Conservation (phyloP, 2,888 invertebrate genomes). For the Cephus pygmeus region DNA sequence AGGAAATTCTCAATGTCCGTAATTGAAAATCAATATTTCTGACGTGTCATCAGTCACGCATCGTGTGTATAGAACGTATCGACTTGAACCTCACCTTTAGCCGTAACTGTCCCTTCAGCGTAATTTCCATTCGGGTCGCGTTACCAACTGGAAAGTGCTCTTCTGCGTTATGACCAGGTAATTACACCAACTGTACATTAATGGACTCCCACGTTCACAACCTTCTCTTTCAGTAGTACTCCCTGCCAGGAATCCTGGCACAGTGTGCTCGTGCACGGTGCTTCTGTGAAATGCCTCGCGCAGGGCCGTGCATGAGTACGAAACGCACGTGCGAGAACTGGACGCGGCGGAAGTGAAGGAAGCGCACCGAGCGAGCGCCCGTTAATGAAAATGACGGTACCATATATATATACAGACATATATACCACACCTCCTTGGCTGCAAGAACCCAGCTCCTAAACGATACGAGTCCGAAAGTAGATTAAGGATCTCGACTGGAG, state of each 20-base stretch:
- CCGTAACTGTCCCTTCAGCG: not conserved
- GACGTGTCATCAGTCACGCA: not conserved
- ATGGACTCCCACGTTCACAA: slow-evolving; percentile 5
- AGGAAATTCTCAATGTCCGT: not conserved
- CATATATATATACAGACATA: not conserved
- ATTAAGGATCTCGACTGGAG: not conserved
- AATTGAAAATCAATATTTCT: not conserved
- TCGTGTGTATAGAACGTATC: not conserved
- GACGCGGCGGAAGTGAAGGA: not conserved
- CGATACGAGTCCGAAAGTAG: not conserved
- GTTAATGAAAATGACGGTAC: not conserved
- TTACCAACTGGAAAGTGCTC: slow-evolving; percentile 42
- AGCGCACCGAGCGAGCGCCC: not conserved
- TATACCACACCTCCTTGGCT: not conserved
- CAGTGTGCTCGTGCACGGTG: not conserved
- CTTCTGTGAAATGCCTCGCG: not conserved
- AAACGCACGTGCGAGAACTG: not conserved
- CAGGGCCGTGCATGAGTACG: not conserved
- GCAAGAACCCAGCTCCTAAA: not conserved
- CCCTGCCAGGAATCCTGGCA: not conserved
- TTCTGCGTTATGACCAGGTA: slow-evolving; percentile 36
- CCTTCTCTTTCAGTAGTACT: not conserved
- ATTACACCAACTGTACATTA: slow-evolving; percentile 41
- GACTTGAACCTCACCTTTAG: slow-evolving; percentile 2
- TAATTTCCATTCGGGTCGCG: slow-evolving; percentile 1